Evolutionary conservation across 2,888 invertebrate genomes (phyloP), one percentile per base, ranked within the genome.

Genomic region (Bembecia ichneumoniformis): DNA sequence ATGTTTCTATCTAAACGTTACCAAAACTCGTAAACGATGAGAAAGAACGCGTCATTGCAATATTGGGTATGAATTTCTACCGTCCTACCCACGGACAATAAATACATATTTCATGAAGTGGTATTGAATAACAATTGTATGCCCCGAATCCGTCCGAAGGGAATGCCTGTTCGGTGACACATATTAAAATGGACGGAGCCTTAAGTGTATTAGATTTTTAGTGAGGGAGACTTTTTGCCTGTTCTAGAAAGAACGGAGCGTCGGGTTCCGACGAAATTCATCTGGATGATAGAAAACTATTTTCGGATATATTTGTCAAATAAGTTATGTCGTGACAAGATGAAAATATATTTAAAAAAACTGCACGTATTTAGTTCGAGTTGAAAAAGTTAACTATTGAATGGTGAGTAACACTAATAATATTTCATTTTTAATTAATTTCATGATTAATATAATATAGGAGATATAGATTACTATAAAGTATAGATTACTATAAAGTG

Each of bases 41-140:
- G 51, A 48, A 54, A 51, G 50, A 46, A 28, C 28, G 28, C 46
- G 53, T 55, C 52, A 57, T 54, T 52, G 55, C 54, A 52, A 57
- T 56, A 59, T 56, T 57, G 56, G 57, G 60, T 69, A 70, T 72
- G 73, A 72, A 73, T 71, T 64, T 63, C 58, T 64, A 58, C 55
- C 58, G 54, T 56, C 55, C 11, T 44, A 44, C 15, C 44, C 15
- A 44, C 11, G 11, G 14, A 44, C 44, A 44, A 73, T 72, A 74
- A 72, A 80, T 81, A 78, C 70, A 81, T 81, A 75, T 80, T 82
- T 80, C 80, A 82, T 82, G 78, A 76, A 77, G 68, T 65, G 59
- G 70, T 69, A 77, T 77, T 77, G 81, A 80, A 77, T 80, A 79
- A 73, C 72, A 76, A 77, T 77, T 55, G 44, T 44, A 44, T 44